Percentiles rank a stretch among this genome's conserved stretches.
Conservation (phyloP, 2,113 vertebrate species). For the Nothoprocta perdicaria region DNA sequence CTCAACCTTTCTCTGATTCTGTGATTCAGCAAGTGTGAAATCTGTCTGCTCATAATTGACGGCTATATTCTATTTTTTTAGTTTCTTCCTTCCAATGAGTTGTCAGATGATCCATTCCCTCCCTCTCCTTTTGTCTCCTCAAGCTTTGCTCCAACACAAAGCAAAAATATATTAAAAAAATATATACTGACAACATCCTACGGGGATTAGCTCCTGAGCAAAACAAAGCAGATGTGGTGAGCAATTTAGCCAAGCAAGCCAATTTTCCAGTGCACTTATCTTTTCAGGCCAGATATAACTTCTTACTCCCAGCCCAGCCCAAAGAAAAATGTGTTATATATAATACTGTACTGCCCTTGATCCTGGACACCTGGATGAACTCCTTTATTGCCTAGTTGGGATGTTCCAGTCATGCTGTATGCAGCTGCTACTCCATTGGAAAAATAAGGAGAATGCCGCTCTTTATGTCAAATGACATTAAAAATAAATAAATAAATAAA, state of each 20-base stretch:
- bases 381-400: neutral
- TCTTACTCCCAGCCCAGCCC: neutral
- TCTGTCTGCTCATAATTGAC: neutral
- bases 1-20: no score
- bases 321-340: neutral
- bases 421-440: neutral
- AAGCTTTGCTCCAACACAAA: neutral
- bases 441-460: neutral
- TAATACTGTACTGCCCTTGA: neutral
- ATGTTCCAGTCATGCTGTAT: neutral
- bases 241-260: slow-evolving; percentile 41
- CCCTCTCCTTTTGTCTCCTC: neutral
- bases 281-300: neutral
- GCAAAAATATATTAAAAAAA: neutral
- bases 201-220: slow-evolving; percentile 22
- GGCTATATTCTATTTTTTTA: neutral
- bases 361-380: neutral
- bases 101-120: neutral
- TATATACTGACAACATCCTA: neutral
- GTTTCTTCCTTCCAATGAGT: neutral
- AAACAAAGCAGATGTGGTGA: slow-evolving; percentile 8
- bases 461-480: neutral
- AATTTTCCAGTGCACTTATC: slow-evolving; percentile 43
- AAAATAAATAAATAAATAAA: neutral
- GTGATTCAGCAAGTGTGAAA: neutral